Evolutionary conservation across 2,888 invertebrate genomes (phyloP), one percentile per base, ranked within the genome.

Genomic region (Nomada ruficornis): DNA sequence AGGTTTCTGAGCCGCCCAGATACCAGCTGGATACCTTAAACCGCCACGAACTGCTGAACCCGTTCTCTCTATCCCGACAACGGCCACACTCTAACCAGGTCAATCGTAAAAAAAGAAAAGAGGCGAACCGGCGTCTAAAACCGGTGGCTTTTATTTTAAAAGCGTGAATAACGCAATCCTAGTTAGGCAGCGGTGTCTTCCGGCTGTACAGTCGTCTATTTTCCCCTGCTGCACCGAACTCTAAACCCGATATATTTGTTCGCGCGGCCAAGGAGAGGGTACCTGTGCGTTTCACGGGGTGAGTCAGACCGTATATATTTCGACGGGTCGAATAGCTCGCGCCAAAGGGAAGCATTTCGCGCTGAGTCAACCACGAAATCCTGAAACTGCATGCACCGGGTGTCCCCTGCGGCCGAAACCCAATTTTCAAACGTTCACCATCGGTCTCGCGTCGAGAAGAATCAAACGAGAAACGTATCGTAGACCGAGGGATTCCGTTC

Each of bases 1-100:
- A 72, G 92, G 91, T 89, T 91, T 91, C 91, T 84, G 86, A 89
- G 88, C 86, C 82, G 89, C 83, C 88, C 89, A 89, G 85, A 91
- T 91, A 79, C 87, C 80, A 67, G 20, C 70, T 74, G 84, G 84
- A 86, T 85, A 81, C 85, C 83, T 90, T 86, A 89, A 88, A 88
- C 87, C 85, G 86, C 77, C 86, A 83, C 81, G 88, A 88, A 90
- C 77, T 57, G 65, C 54, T 77, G 70, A 62, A 72, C 82, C 15
- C 64, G 76, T 77, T 72, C 81, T 1, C 36, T 76, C 54, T 18
- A 10, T 68, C 65, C 74, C 67, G 18, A 15, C 54, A 23, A 26
- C 18, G 26, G 57, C 26, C 2, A 3, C 44, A 15, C n/a, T 52
- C 55, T 11, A 69, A 67, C 50, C 42, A 57, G 73, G 64, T 80